A percentile compares a stretch with the other conserved stretches of the same genome.
Evolutionary conservation across 2,113 vertebrate species (phyloP).

Genomic region (Chaetorhynchus papuensis): DNA sequence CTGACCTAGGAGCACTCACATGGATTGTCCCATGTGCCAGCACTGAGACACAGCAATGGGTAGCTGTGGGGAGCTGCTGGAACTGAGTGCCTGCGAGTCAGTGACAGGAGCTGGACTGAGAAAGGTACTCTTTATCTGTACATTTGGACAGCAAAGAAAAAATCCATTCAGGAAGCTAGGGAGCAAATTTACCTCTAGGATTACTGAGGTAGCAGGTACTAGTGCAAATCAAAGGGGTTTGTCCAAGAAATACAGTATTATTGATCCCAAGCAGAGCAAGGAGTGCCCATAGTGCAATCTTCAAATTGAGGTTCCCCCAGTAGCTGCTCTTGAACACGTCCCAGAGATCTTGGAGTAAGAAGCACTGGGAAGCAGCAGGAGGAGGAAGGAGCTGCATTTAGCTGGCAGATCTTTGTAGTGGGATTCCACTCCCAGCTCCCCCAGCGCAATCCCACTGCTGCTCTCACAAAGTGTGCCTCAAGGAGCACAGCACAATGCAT

Average conservation of each 20-base stretch:
- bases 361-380: neutral
- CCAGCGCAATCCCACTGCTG: neutral
- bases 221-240: neutral
- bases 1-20: neutral
- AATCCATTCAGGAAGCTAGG: neutral
- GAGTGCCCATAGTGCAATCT: neutral
- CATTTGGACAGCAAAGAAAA: neutral
- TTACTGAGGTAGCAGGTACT: neutral
- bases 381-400: slow-evolving; percentile 23
- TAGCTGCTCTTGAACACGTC: neutral
- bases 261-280: neutral
- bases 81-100: neutral
- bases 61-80: neutral
- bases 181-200: neutral
- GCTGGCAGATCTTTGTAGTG: neutral
- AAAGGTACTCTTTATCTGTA: neutral
- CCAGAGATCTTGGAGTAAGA: neutral
- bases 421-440: neutral
- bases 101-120: neutral
- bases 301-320: neutral
- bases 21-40: neutral
- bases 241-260: neutral
- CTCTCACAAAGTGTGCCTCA: slow-evolving; percentile 40
- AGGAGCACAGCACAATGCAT: slow-evolving; percentile 45
- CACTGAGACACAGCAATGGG: accelerated